Base-by-base conservation (phyloP, 2,888 invertebrate species). In the Rhagonycha lutea region DNA sequence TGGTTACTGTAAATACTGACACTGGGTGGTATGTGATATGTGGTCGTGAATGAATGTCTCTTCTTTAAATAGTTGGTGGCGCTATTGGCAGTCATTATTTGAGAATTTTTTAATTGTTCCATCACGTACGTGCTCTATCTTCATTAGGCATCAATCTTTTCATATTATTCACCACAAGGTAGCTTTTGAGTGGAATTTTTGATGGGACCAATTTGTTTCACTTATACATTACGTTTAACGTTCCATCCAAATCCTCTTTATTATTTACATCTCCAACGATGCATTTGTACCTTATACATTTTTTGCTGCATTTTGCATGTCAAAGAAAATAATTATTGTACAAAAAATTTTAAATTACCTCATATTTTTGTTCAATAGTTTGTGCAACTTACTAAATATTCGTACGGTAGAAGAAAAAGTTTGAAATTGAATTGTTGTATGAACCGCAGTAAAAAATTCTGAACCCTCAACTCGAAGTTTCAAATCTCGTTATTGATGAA, bases 1-100 rank as follows among this genome's bases (percentile, higher is more conserved):
- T 83, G 84, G 84, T 80, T 79, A 75, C 79, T 79, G 80, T 80
- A 80, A 78, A 81, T 79, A 71, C 70, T 78, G 80, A 80, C 80
- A 81, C 81, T 83, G 82, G 83, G 83, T 84, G 83, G 84, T 78
- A 83, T 77, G 63, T 74, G 77, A 79, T 81, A 79, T 72, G 81
- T 70, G 63, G 68, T 75, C 76, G 32, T 77, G 74, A 74, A 77
- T 80, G 74, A 79, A 77, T 78, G 79, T 74, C 73, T 81, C 78
- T 72, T 67, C 14, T 74, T 74, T 76, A 73, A 78, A 79, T 77
- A 79, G 72, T 77, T 78, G 78, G 80, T 81, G 81, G 81, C 81
- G 79, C 79, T 81, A 81, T 80, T 79, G 72, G 76, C 69, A 74
- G 72, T 74, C 70, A 72, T 75, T 73, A 75, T 61, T 61, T 68